phyloP scores from a whole-genome alignment of 2,113 vertebrate genomes.

The Balaeniceps rex region DNA sequence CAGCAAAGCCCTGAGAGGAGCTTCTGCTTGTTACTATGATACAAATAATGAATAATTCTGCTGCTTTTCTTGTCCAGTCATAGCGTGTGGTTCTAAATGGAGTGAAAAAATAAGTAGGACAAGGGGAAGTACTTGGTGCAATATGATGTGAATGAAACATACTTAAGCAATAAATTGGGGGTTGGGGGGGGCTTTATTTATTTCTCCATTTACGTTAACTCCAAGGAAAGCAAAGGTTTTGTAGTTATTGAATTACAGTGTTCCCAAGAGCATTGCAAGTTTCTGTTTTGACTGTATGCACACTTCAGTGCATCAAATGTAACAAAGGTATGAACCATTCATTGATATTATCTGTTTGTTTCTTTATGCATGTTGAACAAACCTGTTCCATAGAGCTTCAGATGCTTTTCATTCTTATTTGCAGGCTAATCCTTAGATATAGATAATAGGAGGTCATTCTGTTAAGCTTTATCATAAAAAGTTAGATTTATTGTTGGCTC shows the following conservation, averaged over 20 bases:
- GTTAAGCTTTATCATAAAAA: not conserved
- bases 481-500: not conserved
- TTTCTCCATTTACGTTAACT: not conserved
- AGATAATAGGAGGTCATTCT: not conserved
- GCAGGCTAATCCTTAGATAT: not conserved
- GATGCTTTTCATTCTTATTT: not conserved
- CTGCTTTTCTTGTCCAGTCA: not conserved
- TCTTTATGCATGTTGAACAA: not conserved
- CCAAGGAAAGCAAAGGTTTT: not conserved
- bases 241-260: slow-evolving; percentile 79
- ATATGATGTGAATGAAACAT: not conserved
- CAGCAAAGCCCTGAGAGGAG: not conserved
- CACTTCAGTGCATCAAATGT: slow-evolving; percentile 4
- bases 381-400: not conserved
- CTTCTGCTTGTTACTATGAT: not conserved
- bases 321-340: slow-evolving; percentile 39
- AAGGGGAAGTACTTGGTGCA: not conserved
- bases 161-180: not conserved
- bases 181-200: not conserved
- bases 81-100: not conserved
- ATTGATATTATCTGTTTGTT: not conserved
- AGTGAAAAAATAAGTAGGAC: not conserved
- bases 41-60: not conserved
- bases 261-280: not conserved
- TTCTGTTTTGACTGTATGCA: slow-evolving; percentile 66